Base-by-base conservation (phyloP, 2,888 invertebrate genomes). In the Cephus pulcher region DNA sequence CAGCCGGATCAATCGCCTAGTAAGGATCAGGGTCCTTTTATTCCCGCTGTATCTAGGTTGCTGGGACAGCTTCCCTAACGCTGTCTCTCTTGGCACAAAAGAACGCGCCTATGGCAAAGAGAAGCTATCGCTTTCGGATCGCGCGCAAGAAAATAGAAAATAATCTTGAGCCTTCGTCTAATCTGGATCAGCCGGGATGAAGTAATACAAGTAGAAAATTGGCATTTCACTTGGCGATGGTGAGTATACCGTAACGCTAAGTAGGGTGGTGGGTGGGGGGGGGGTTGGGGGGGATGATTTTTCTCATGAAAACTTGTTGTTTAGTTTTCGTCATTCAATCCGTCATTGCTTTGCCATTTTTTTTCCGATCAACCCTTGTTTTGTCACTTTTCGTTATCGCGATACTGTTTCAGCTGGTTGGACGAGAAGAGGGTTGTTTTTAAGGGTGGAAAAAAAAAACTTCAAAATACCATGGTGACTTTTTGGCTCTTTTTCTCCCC, bases 111-210 rank as follows among this genome's bases (percentile, higher is more conserved):
- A 73, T 76, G 70, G 68, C 78, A 75, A 73, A 40, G 40, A 40
- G 40, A 73, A 78, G 78, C 78, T 69, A 75, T 76, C 73, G 75
- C 30, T 40, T 23, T 73, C 75, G 78, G 34, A 69, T 75, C 34
- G 56, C 75, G 74, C 74, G 23, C 32, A 15, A 73, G 75, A 76
- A 78, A 80, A 80, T 79, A 78, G 82, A 75, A 80, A 80, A 79
- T 78, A 78, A 82, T 82, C 77, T 32, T 6, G 75, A 80, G 79
- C 79, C 74, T 79, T 74, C 78, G 71, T 80, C 79, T 82, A 84
- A 82, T 84, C 81, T 80, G 82, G 82, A 82, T 84, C 78, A 82
- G 69, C 79, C 68, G 76, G 80, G 76, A 82, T 77, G 80, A 81
- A 80, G 80, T 81, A 81, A 78, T 76, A 77, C 79, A 75, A 75